phyloP scores from a whole-genome alignment of 2,113 vertebrate genomes.

The Falcunculus frontatus region DNA sequence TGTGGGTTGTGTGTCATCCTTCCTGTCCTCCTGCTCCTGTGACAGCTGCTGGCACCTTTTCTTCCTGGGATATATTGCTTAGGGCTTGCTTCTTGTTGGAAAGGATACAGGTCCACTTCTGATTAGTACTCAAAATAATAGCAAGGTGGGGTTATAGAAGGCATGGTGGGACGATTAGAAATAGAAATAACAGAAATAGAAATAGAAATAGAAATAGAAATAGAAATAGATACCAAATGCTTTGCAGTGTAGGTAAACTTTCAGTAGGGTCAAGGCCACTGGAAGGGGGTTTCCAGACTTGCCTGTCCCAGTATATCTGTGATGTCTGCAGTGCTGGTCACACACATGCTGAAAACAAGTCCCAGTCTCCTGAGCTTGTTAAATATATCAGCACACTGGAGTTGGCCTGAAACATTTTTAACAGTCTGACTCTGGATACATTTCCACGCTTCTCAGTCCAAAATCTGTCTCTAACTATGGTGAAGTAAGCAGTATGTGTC shows the following conservation, averaged over 20 bases:
- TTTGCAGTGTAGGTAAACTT: neutral
- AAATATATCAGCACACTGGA: neutral
- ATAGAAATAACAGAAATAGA: neutral
- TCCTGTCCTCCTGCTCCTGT: neutral
- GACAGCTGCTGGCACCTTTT: neutral
- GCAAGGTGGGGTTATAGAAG: neutral
- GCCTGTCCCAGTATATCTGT: accelerated
- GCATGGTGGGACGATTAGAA: neutral
- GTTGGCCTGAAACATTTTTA: neutral
- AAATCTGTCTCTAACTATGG: neutral
- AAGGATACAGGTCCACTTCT: neutral
- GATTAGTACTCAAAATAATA: neutral
- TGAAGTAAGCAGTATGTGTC: neutral
- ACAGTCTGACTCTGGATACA: neutral
- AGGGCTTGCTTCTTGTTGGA: neutral
- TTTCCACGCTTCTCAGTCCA: neutral
- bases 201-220: neutral
- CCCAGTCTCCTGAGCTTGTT: neutral
- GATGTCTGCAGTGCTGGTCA: neutral
- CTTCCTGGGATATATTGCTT: neutral
- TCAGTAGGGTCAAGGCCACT: neutral
- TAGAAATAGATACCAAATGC: neutral
- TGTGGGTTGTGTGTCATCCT: neutral
- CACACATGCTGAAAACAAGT: neutral
- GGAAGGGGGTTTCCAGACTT: neutral